Evolutionary conservation across 1,140 invertebrate species (phyloP), one percentile per base, ranked within the genome.

Genomic region (Spodoptera litura): DNA sequence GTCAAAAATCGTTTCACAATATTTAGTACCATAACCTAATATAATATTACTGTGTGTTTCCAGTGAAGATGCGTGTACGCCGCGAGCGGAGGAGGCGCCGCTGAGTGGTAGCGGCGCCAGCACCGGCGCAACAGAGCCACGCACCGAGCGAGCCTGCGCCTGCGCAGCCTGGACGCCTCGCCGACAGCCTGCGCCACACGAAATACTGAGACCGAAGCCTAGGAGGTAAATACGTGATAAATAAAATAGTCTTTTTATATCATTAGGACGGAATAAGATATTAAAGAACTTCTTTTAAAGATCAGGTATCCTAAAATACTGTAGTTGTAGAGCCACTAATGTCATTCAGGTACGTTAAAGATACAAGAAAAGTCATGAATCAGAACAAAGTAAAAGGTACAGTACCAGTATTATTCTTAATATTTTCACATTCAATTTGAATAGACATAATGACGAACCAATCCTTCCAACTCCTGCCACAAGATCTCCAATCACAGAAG

Each of bases 201-300:
- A 98, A 92, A 98, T 98, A 89, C 95, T 98, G 73, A 95, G 97
- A 82, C 97, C 97, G 10, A 98, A 98, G 92, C 98, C 98, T 4
- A 95, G 98, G 92, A 97, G 97, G 97, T 98, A 94, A 6, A 20
- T 56, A n/a, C 10, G 31, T 5, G 25, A 25, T 31, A 59, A 9
- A 25, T 20, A 20, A 20, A 20, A 20, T 20, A 20, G 20, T 20
- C 20, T 20, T 20, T 20, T 20, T 0, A 20, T 20, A 15, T 55
- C 5, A 15, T n/a, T 13, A 13, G 15, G 53, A 56, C 20, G 4
- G 20, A 56, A 9, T 20, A 20, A 20, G 8, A 56, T 8, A 20
- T 56, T n/a, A 20, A 20, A 8, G 4, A 10, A 2, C 8, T 44
- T 44, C 38, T 44, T 44, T 44, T 10, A 44, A 44, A 44, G 0